Base-by-base conservation (phyloP, 37 sponge, comb jelly and placozoan species). In the Bolinopsis microptera region DNA sequence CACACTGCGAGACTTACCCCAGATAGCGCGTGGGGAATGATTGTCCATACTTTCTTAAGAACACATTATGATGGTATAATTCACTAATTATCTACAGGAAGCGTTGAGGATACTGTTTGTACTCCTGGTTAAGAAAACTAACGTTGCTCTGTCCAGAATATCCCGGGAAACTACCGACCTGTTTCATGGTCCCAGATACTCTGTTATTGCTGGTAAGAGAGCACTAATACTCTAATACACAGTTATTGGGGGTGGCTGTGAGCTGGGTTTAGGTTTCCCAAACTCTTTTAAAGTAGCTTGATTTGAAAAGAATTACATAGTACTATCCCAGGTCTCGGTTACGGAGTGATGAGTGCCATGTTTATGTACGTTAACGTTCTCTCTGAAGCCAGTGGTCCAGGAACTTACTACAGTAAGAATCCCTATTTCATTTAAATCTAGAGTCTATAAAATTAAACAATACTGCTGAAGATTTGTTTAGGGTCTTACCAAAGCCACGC, bases 261-360 rank as follows among this genome's bases (percentile, higher is more conserved):
- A n/a, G n/a, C n/a, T n/a, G n/a, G n/a, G n/a, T n/a, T n/a, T n/a
- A n/a, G n/a, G n/a, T n/a, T n/a, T n/a, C n/a, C n/a, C n/a, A n/a
- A n/a, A n/a, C n/a, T n/a, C n/a, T n/a, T n/a, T n/a, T n/a, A n/a
- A n/a, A n/a, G n/a, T n/a, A n/a, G n/a, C n/a, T n/a, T n/a, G n/a
- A n/a, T n/a, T n/a, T n/a, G n/a, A n/a, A n/a, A n/a, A n/a, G n/a
- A n/a, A n/a, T n/a, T n/a, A n/a, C n/a, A n/a, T n/a, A n/a, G n/a
- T n/a, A n/a, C n/a, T n/a, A n/a, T n/a, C n/a, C n/a, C 75, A 72
- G 75, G 75, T 30, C 75, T 72, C 3, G 75, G 75, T 24, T 72
- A 72, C 75, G 75, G 75, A 72, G 75, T 27, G 5, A 72, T 72
- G 75, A 72, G 75, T 72, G 75, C 75, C 31, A 72, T 72, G 75